Percentiles rank a stretch among this genome's conserved stretches.
These are phyloP conservation scores for Phaonia tiefii DNA, from an alignment of 2,888 invertebrate genomes.

Conservation along the genomic window DNA sequence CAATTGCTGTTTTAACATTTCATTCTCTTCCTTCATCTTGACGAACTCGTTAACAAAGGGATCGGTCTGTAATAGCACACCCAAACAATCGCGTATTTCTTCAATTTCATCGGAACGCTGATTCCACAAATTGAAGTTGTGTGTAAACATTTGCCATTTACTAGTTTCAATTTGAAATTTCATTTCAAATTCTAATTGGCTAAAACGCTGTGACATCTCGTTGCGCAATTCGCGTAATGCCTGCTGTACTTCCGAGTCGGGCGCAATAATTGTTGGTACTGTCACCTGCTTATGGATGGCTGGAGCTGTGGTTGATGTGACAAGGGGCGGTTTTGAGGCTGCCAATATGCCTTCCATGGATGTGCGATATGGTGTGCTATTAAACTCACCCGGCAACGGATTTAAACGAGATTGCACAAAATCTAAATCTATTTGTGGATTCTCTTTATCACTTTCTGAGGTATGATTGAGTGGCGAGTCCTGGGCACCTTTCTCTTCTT, in stretches of 20 bases:
- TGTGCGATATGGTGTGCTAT: conserved; percentile 75
- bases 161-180: conserved; percentile 73
- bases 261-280: not conserved
- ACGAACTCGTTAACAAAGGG: conserved; percentile 76
- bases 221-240: conserved; percentile 70
- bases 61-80: conserved; percentile 74
- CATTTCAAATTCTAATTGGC: conserved; percentile 74
- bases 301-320: conserved; percentile 9
- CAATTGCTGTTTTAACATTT: conserved; percentile 72
- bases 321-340: not conserved
- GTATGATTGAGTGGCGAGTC: conserved; percentile 49
- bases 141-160: conserved; percentile 73
- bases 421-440: conserved; percentile 69
- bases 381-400: conserved; percentile 72
- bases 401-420: conserved; percentile 70
- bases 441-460: conserved; percentile 73
- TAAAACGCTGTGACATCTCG: conserved; percentile 74
- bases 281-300: not conserved
- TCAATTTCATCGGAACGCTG: conserved; percentile 71
- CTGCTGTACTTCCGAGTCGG: conserved; percentile 35
- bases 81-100: conserved; percentile 73
- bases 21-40: conserved; percentile 76
- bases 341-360: conserved; percentile 50
- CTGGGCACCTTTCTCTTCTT: conserved; percentile 69
- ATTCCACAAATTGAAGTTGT: conserved; percentile 73